Percentiles rank a stretch among this genome's conserved stretches.
phyloP scores from a whole-genome alignment of 2,888 invertebrate species.

The Drosophila parthenogenetica region DNA sequence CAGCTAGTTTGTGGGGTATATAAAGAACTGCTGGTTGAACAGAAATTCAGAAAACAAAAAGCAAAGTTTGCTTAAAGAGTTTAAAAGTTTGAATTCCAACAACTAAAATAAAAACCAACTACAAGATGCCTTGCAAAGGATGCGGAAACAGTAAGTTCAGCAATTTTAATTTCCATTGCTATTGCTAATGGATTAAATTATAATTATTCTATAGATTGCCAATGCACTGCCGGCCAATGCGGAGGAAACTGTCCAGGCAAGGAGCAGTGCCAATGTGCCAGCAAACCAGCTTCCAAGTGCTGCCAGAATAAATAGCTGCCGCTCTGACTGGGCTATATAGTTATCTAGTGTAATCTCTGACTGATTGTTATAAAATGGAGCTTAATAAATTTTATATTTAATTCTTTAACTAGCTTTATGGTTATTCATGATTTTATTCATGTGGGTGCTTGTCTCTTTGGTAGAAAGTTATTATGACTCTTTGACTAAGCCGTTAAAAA shows the following conservation, averaged over 20 bases:
- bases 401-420: neutral
- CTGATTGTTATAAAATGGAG: conserved; percentile 29
- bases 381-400: conserved; percentile 22
- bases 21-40: neutral
- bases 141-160: conserved; percentile 72
- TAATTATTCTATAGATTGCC: conserved; percentile 64
- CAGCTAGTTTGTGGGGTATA: conserved; percentile 39
- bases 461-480: no score
- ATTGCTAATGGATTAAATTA: conserved; percentile 10
- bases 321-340: neutral
- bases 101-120: neutral
- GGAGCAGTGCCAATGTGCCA: conserved; percentile 73
- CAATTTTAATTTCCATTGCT: neutral
- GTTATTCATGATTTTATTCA: neutral
- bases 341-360: conserved; percentile 19
- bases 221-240: conserved; percentile 75
- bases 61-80: conserved; percentile 9
- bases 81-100: neutral
- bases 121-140: conserved; percentile 77
- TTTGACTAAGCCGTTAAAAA: no score
- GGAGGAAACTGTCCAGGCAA: conserved; percentile 75
- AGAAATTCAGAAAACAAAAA: conserved; percentile 21
- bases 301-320: conserved; percentile 56
- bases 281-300: conserved; percentile 67
- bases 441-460: neutral